These are phyloP conservation scores for Orycteropus afer DNA, from an alignment of 2,113 vertebrate genomes.

Conservation along the genomic window DNA sequence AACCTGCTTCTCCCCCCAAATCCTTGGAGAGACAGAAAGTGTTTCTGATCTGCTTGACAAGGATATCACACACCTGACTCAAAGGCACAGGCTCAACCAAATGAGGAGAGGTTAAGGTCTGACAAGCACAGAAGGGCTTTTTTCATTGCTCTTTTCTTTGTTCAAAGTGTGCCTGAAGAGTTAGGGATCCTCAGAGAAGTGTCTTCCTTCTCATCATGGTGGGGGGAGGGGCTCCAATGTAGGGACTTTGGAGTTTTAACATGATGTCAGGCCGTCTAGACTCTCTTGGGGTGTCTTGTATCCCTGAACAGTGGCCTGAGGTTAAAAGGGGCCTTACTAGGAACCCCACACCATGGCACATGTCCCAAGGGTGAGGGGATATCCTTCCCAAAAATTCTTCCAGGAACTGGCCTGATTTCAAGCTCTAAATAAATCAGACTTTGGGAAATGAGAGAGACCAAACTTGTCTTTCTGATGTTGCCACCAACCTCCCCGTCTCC, in stretches of 20 bases:
- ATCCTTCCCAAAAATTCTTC: conserved; percentile 9
- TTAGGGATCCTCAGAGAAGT: neutral
- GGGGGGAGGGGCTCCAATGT: neutral
- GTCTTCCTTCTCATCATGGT: neutral
- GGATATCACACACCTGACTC: neutral
- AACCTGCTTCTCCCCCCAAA: neutral
- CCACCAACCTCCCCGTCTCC: neutral
- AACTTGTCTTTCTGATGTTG: neutral
- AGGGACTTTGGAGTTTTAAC: neutral
- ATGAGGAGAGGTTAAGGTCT: neutral
- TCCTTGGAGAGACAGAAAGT: neutral
- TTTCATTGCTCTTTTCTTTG: neutral
- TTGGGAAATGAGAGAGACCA: neutral
- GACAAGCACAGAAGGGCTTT: neutral
- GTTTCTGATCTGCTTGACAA: neutral
- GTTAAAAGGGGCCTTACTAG: neutral
- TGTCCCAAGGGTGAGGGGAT: neutral
- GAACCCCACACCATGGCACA: neutral
- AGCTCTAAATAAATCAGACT: conserved; percentile 21
- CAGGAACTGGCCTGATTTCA: neutral
- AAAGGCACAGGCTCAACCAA: conserved; percentile 10
- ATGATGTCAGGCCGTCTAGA: neutral
- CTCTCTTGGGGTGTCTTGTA: neutral
- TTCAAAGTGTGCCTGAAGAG: neutral
- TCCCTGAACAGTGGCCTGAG: neutral